Conservation (phyloP, 2,797 vertebrate species). For the Chiroxiphia lanceolata region DNA sequence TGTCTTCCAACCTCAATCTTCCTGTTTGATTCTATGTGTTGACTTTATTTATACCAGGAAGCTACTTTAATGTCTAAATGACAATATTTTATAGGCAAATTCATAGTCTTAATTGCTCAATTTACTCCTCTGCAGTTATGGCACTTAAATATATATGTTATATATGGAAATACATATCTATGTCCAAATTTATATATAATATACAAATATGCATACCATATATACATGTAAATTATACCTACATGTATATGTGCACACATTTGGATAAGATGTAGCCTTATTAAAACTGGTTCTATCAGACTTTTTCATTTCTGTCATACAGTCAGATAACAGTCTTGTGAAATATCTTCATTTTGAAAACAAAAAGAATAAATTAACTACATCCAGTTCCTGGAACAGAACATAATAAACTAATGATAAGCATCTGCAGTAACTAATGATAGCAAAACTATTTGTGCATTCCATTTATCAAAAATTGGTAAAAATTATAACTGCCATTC, state of each 20-base stretch:
- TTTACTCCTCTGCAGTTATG: neutral
- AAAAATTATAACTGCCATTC: neutral
- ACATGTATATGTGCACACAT: rapidly evolving
- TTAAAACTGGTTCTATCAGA: neutral
- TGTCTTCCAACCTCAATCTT: neutral
- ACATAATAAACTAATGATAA: neutral
- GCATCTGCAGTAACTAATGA: neutral
- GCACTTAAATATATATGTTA: neutral
- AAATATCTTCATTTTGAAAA: neutral
- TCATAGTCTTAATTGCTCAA: neutral
- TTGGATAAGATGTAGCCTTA: neutral
- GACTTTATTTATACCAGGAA: neutral
- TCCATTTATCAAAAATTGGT: neutral
- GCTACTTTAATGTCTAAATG: neutral
- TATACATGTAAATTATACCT: neutral
- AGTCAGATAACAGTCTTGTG: neutral
- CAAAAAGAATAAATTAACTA: neutral
- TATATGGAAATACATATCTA: neutral
- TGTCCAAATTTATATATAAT: neutral
- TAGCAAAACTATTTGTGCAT: neutral
- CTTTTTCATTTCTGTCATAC: neutral
- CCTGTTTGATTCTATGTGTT: neutral
- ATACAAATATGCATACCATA: neutral
- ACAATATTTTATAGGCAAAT: neutral
- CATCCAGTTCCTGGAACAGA: neutral